Conservation (phyloP, 2,888 invertebrate genomes). For the Notocelia uddmanniana region DNA sequence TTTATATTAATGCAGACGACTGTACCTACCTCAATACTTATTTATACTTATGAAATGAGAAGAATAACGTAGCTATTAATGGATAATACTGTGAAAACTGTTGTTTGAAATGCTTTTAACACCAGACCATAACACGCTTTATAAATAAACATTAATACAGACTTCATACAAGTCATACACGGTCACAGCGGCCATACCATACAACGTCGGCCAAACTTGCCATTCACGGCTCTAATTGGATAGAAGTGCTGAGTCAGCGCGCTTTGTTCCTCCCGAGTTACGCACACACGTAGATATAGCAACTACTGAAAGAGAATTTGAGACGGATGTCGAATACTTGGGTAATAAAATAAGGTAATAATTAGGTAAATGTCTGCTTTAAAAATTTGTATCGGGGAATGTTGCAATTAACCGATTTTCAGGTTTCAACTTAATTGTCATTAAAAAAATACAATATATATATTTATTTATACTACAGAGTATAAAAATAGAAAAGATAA, state of each 20-base stretch:
- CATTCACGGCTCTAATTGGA: conserved; percentile 26
- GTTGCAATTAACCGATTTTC: no score
- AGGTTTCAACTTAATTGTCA: no score
- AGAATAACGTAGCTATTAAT: neutral
- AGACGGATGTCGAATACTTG: no score
- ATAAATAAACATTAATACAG: neutral
- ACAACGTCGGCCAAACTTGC: conserved; percentile 11
- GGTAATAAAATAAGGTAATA: no score
- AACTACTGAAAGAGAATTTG: neutral
- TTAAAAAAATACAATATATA: no score
- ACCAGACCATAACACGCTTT: neutral
- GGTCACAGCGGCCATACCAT: neutral
- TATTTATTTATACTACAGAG: no score
- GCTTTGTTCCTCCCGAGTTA: conserved; percentile 28
- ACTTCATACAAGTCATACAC: conserved; percentile 25
- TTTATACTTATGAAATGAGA: neutral
- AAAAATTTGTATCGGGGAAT: no score
- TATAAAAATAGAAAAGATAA: no score
- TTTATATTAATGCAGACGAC: no score
- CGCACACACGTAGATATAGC: conserved; percentile 14
- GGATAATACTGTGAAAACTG: neutral
- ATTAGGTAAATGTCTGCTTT: no score
- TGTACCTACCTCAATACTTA: neutral
- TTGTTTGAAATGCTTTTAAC: neutral
- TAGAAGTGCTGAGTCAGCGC: conserved; percentile 19